Percentiles rank a stretch among this genome's conserved stretches.
Conservation (phyloP, 2,797 vertebrate genomes). For the Chaetophractus vellerosus region DNA sequence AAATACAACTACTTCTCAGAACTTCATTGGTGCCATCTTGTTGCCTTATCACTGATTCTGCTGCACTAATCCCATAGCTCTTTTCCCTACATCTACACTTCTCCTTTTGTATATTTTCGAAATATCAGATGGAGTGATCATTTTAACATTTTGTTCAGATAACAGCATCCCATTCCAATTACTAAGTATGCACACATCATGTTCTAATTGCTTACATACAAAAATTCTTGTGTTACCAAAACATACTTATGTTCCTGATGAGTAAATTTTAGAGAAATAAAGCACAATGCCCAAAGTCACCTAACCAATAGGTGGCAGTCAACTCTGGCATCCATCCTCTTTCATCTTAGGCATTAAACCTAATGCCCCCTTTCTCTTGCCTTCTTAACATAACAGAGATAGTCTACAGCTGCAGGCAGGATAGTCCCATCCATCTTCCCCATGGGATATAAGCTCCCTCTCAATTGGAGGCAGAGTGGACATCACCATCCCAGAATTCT, state of each 20-base stretch:
- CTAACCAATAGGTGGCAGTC: slow-evolving; percentile 7
- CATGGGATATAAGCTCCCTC: no score
- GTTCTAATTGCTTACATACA: not conserved
- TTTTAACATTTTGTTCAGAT: not conserved
- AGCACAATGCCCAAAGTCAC: not conserved
- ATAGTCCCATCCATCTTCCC: no score
- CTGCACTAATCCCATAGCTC: not conserved
- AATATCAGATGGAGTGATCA: not conserved
- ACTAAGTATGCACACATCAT: rapidly evolving
- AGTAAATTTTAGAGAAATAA: not conserved
- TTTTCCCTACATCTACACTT: not conserved
- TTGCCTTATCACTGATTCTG: not conserved
- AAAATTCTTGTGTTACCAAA: not conserved
- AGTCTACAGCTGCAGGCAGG: no score
- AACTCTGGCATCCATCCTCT: not conserved
- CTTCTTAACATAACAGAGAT: not conserved
- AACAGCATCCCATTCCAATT: not conserved
- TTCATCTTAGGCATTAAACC: not conserved
- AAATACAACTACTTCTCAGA: not conserved
- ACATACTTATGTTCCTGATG: not conserved
- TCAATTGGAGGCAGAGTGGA: no score
- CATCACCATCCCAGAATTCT: no score
- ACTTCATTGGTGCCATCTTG: not conserved
- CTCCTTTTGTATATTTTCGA: not conserved
- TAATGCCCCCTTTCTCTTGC: not conserved